Conservation (phyloP, 2,113 vertebrate genomes). For the Mobula birostris region DNA sequence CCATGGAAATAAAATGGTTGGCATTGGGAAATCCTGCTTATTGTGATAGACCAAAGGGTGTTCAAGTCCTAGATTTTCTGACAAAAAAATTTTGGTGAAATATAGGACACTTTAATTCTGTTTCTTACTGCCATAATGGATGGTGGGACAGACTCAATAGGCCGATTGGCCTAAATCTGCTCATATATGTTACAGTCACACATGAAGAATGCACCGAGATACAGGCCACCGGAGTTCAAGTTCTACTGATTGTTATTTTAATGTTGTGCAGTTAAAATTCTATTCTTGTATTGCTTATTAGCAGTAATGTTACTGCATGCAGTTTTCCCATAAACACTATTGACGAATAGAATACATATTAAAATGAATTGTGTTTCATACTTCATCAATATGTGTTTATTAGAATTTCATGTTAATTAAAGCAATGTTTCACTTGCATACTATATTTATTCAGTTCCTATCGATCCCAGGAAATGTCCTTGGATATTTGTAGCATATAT, state of each 20-base stretch:
- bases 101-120: too few relatives aligned
- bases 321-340: background rate
- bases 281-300: background rate
- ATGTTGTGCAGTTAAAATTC: background rate
- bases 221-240: background rate
- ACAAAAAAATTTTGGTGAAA: too few relatives aligned
- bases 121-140: too few relatives aligned
- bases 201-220: background rate
- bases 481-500: background rate
- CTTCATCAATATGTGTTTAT: background rate
- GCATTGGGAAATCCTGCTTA: too few relatives aligned
- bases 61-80: too few relatives aligned
- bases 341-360: background rate
- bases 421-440: background rate
- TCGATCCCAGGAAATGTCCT: background rate
- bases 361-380: background rate
- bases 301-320: background rate
- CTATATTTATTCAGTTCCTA: background rate
- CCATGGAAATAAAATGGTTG: too few relatives aligned
- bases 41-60: too few relatives aligned
- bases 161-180: too few relatives aligned
- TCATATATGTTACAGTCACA: background rate
- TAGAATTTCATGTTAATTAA: conserved; percentile 16
- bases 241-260: background rate
- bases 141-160: too few relatives aligned